Conservation (phyloP, 2,797 vertebrate species). For the Halcyon leucocephala region DNA sequence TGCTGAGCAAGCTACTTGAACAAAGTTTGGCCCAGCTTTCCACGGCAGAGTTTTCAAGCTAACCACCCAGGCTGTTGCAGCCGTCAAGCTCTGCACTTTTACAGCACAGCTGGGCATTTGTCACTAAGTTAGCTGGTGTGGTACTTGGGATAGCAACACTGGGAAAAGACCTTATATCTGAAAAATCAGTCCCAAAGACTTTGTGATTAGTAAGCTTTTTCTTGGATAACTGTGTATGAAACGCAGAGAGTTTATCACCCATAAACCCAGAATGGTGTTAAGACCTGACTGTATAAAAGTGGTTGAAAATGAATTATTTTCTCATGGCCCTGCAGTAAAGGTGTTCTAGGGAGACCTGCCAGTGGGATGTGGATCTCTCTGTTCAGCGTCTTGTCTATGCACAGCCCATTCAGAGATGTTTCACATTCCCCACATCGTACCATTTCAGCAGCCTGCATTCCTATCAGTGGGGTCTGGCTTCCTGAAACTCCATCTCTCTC, state of each 20-base stretch:
- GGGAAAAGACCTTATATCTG: neutral
- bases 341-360: neutral
- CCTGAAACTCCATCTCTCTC: neutral
- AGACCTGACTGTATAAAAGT: neutral
- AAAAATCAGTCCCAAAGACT: neutral
- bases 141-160: neutral
- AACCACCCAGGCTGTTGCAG: neutral
- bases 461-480: neutral
- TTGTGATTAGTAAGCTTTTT: neutral
- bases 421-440: neutral
- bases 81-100: neutral
- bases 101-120: neutral
- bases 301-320: neutral
- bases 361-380: neutral
- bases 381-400: neutral
- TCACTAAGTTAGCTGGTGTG: neutral
- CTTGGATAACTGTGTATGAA: neutral
- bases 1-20: neutral
- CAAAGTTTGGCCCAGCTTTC: neutral
- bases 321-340: neutral
- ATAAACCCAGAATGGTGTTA: neutral
- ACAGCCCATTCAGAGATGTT: neutral
- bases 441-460: neutral
- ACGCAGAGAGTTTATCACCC: neutral
- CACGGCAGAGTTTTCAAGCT: neutral